A percentile compares a stretch with the other conserved stretches of the same genome.
phyloP scores from a whole-genome alignment of 1,140 invertebrate genomes.

The Drosophila tsacasi region DNA sequence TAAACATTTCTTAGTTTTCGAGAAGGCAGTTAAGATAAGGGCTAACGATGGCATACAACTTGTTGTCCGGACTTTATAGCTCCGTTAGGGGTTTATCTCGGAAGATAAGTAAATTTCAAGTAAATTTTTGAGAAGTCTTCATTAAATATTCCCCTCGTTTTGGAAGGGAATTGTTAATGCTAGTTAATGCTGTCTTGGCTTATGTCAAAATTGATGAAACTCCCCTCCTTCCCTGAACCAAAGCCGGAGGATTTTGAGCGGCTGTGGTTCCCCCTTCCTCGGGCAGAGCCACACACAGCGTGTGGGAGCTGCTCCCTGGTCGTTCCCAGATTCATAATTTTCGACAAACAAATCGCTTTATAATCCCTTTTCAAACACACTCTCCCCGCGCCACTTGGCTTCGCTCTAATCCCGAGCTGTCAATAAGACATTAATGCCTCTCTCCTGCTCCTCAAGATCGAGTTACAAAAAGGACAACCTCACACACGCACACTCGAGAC shows the following conservation, averaged over 20 bases:
- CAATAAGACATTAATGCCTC: constrained; percentile 80
- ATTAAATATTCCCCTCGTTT: not conserved
- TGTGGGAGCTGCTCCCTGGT: constrained; percentile 64
- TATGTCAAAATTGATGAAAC: constrained; percentile 49
- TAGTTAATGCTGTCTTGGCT: constrained; percentile 53
- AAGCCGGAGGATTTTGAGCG: constrained; percentile 48
- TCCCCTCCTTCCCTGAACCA: constrained; percentile 11
- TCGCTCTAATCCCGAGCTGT: constrained; percentile 78
- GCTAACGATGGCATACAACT: constrained; percentile 18
- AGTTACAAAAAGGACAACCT: constrained; percentile 73
- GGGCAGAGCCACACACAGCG: constrained; percentile 62
- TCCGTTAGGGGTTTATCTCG: constrained; percentile 6
- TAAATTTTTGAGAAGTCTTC: constrained; percentile 1
- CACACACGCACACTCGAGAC: constrained; percentile 14
- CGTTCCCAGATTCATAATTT: constrained; percentile 80
- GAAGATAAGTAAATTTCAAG: constrained; percentile 22
- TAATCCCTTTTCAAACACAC: constrained; percentile 83
- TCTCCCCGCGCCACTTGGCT: constrained; percentile 59
- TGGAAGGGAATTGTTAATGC: constrained; percentile 4
- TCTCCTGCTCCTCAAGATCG: constrained; percentile 38
- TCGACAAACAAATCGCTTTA: constrained; percentile 83
- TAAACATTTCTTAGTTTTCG: constrained; percentile 28
- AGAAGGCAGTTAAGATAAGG: constrained; percentile 34
- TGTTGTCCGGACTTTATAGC: constrained; percentile 36
- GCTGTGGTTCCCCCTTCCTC: constrained; percentile 9